These are phyloP conservation scores for Tenodera sinensis DNA, from an alignment of 2,888 invertebrate genomes.

Conservation along the genomic window DNA sequence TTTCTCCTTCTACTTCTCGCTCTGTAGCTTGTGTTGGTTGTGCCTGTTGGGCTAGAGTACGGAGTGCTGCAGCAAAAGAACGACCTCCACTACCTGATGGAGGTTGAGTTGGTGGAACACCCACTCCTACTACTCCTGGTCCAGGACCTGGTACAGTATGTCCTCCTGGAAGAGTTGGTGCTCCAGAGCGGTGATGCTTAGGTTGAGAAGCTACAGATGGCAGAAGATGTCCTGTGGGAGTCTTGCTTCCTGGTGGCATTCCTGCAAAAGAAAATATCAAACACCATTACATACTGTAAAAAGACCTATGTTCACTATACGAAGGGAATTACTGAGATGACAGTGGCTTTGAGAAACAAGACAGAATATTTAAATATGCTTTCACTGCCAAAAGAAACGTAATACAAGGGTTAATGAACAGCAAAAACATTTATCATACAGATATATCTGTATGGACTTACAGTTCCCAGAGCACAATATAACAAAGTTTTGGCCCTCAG, in stretches of 20 bases:
- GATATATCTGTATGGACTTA: no score
- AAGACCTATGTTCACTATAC: no score
- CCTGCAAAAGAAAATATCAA: conserved; percentile 13
- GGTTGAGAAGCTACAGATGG: conserved; percentile 20
- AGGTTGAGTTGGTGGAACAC: conserved; percentile 23
- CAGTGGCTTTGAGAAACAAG: no score
- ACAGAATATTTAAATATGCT: no score
- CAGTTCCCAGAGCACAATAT: no score
- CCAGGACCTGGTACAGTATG: conserved; percentile 33
- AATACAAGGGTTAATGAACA: no score
- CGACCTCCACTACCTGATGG: conserved; percentile 36
- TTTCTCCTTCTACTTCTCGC: conserved; percentile 33
- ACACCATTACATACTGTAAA: no score
- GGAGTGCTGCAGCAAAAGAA: conserved; percentile 87
- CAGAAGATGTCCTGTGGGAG: conserved; percentile 20
- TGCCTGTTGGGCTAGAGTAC: conserved; percentile 88
- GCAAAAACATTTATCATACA: no score
- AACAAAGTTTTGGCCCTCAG: no score
- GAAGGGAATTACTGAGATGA: no score
- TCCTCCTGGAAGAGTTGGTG: conserved; percentile 30
- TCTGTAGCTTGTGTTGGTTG: conserved; percentile 59
- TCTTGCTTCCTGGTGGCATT: conserved; percentile 26
- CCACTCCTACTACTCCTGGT: conserved; percentile 23
- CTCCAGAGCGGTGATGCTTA: conserved; percentile 29
- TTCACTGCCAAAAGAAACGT: no score